Evolutionary conservation across 2,113 vertebrate genomes (phyloP).

Genomic region (Corydoras maculifer): DNA sequence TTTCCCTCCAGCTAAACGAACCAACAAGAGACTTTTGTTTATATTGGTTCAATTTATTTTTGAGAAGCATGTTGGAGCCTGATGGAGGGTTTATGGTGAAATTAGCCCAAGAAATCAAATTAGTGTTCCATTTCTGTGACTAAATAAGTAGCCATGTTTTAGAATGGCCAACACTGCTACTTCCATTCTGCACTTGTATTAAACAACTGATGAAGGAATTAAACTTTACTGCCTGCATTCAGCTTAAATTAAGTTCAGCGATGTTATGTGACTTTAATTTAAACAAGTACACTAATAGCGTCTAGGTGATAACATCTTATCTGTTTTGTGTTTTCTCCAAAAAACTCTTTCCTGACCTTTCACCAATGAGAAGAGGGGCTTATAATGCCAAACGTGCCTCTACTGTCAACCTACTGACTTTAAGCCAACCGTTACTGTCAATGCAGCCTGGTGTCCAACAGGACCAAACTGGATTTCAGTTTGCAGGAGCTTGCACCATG

Average conservation of each 20-base stretch:
- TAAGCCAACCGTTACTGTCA: slow-evolving; percentile 41
- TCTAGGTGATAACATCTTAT: slow-evolving; percentile 17
- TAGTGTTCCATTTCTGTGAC: slow-evolving; percentile 2
- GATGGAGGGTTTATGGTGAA: slow-evolving; percentile 1
- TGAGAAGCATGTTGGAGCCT: slow-evolving; percentile 14
- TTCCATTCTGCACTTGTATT: slow-evolving; percentile 10
- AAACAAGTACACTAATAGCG: background rate
- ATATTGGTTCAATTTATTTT: slow-evolving; percentile 7
- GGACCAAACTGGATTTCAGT: slow-evolving; percentile 10
- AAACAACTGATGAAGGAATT: slow-evolving; percentile 22
- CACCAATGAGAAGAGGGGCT: slow-evolving; percentile 13
- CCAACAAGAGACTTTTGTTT: background rate
- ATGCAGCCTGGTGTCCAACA: slow-evolving; percentile 2
- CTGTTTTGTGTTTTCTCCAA: slow-evolving; percentile 20
- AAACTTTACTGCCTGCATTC: slow-evolving; percentile 3
- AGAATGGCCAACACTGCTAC: slow-evolving; percentile 26
- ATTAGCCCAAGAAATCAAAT: slow-evolving; percentile 15
- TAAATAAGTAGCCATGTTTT: slow-evolving; percentile 29
- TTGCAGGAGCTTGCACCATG: slow-evolving; percentile 35
- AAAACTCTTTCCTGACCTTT: slow-evolving; percentile 38
- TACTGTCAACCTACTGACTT: slow-evolving; percentile 44
- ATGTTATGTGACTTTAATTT: slow-evolving; percentile 7
- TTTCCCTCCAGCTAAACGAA: slow-evolving; percentile 37
- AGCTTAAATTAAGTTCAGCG: background rate
- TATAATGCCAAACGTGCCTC: slow-evolving; percentile 33